Base-by-base conservation (phyloP, 2,797 vertebrate species). In the Lateolabrax maculatus region DNA sequence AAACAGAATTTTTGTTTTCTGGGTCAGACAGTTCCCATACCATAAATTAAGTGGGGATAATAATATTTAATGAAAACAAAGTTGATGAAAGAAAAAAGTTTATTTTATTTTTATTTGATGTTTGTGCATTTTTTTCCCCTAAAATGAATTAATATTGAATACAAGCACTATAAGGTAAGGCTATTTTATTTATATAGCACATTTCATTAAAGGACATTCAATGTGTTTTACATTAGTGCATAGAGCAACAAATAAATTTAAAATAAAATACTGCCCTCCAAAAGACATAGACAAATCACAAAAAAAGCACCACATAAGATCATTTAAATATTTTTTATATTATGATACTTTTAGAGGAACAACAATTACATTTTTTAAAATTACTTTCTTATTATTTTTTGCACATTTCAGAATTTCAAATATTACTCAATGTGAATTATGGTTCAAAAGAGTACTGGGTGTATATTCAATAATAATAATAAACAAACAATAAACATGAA, bases 1-100 rank as follows among this genome's bases (percentile, higher is more conserved):
- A 75, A 55, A 62, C 15, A 5, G 34, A 0, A 10, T 62, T 36
- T 67, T 37, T 21, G 2, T 31, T 73, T 84, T 74, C 63, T 60
- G 44, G 64, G 31, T 79, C 70, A 72, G 19, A 27, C 12, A 29
- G 7, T 13, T 29, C 6, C 1, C 7, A 25, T 68, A 4, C 52
- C 4, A 36, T 29, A 43, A 37, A 37, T 43, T 11, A 41, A 49
- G 15, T 9, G 27, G 4, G 5, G 11, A 46, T 10, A 64, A 18
- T 16, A 55, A 49, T 7, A 44, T 10, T 34, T 44, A 2, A 49
- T 29, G 8, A 48, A 19, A 53, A 23, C 2, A 21, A 15, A 46
- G 2, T 43, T 43, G 3, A 37, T 9, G 27, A 63, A 52, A 18
- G 6, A 23, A 46, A 36, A 12, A 53, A 31, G 4, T 52, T 6